Percentiles rank a stretch among this genome's conserved stretches.
These are phyloP conservation scores for Chironomus tepperi DNA, from an alignment of 1,140 invertebrate genomes.

Conservation along the genomic window DNA sequence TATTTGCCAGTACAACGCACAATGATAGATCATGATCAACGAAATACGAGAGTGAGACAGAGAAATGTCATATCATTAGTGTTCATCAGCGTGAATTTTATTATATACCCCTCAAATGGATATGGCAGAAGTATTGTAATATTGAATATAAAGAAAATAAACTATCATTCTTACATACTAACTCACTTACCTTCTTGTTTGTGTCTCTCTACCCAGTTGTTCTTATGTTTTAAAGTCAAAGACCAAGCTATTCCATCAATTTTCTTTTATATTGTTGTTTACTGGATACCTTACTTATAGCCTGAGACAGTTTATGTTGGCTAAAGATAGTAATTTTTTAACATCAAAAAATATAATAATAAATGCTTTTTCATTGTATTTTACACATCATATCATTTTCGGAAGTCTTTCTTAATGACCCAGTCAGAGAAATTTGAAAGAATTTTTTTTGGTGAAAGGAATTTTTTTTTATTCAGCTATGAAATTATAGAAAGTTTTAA, in stretches of 20 bases:
- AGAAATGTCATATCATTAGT: slow-evolving; percentile 20
- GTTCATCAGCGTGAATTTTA: slow-evolving; percentile 23
- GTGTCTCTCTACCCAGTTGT: not conserved
- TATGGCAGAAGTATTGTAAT: not conserved
- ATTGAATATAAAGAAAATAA: not conserved
- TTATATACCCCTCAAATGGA: not conserved
- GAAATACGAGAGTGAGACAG: not conserved
- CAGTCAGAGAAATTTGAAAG: too few species aligned
- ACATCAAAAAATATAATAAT: slow-evolving; percentile 22
- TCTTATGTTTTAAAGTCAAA: too few species aligned
- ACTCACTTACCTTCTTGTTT: not conserved
- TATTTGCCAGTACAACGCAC: not conserved
- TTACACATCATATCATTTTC: slow-evolving; percentile 11
- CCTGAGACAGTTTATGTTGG: slow-evolving; percentile 1
- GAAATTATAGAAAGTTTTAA: too few species aligned
- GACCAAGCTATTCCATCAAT: not conserved
- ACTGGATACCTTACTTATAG: not conserved
- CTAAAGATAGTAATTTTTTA: slow-evolving; percentile 22
- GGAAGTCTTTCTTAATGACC: not conserved
- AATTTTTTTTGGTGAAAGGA: too few species aligned
- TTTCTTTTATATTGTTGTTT: not conserved
- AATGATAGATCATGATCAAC: slow-evolving; percentile 7
- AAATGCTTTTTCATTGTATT: slow-evolving; percentile 22
- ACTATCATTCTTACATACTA: not conserved
- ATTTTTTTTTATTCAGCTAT: too few species aligned